Evolutionary conservation across 2,888 invertebrate genomes (phyloP), one percentile per base, ranked within the genome.

Genomic region (Halictus quadricinctus): DNA sequence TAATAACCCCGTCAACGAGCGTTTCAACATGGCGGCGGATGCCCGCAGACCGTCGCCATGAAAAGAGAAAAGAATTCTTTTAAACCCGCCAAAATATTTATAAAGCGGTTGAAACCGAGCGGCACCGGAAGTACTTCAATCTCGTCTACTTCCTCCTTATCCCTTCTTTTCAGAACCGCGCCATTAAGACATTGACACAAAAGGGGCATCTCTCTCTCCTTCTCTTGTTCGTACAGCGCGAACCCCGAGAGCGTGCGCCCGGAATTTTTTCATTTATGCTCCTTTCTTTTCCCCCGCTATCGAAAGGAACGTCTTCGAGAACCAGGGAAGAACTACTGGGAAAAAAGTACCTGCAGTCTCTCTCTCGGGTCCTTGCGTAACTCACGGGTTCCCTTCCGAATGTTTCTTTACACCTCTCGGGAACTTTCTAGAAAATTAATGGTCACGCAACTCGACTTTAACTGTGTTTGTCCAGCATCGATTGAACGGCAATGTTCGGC

Each of bases 131-230:
- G 87, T 81, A 82, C 81, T 87, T 79, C 72, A 83, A 84, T 87
- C 85, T 80, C 80, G 72, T 72, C 85, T 58, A 79, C 75, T 87
- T 84, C 83, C 83, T 78, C 58, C 73, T 79, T 70, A 58, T 72
- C 69, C 72, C 54, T 43, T 83, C 82, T 80, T 84, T 86, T 84
- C 84, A 75, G 78, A 79, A 84, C 76, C 41, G 72, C 76, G 81
- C 85, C 84, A 87, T 86, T 86, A 87, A 82, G 86, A 80, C 76
- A 80, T 77, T 81, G 77, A 80, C 82, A 86, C 75, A 83, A 87
- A 86, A 80, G 79, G 72, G 76, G 79, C 79, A 72, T 84, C 64
- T 77, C 74, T 43, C 76, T 81, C 74, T 84, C 60, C 25, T 78
- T 81, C 73, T 80, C 76, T 69, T 78, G 60, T 77, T 74, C 72